These are phyloP conservation scores for Drosophila rellima DNA, from an alignment of 2,888 invertebrate species.

Conservation along the genomic window DNA sequence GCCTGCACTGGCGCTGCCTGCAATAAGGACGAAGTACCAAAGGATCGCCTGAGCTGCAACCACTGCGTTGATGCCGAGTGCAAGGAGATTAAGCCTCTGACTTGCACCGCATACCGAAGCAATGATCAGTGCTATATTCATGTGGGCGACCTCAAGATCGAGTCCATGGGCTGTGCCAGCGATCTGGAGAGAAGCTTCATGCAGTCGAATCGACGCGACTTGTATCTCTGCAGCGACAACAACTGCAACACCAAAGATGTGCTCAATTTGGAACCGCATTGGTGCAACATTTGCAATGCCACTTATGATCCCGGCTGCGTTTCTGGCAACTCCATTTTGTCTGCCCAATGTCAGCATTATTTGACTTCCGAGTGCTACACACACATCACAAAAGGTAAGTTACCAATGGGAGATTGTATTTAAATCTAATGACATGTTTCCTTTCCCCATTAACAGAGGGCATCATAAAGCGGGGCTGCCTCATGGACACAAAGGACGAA, in stretches of 20 bases:
- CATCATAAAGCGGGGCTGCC: slow-evolving; percentile 74
- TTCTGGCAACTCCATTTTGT: fast-evolving
- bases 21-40: slow-evolving; percentile 67
- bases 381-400: slow-evolving; percentile 60
- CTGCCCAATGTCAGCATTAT: slow-evolving; percentile 51
- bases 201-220: slow-evolving; percentile 55
- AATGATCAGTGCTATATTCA: slow-evolving; percentile 78
- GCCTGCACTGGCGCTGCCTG: slow-evolving; percentile 66
- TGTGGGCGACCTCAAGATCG: slow-evolving; percentile 61
- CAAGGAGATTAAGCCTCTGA: slow-evolving; percentile 29
- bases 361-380: slow-evolving; percentile 69
- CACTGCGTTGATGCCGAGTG: slow-evolving; percentile 65
- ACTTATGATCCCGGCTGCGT: slow-evolving; percentile 54
- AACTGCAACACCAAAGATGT: slow-evolving; percentile 74
- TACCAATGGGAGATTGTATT: background rate
- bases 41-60: slow-evolving; percentile 66
- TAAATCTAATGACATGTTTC: background rate
- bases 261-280: slow-evolving; percentile 25
- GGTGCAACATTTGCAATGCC: slow-evolving; percentile 75
- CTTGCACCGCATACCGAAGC: slow-evolving; percentile 69
- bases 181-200: slow-evolving; percentile 62
- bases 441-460: slow-evolving; percentile 55
- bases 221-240: slow-evolving; percentile 71
- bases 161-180: slow-evolving; percentile 80
- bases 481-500: slow-evolving; percentile 60